Evolutionary conservation across 2,888 invertebrate genomes (phyloP), one percentile per base, ranked within the genome.

Genomic region (Lapara coniferarum): DNA sequence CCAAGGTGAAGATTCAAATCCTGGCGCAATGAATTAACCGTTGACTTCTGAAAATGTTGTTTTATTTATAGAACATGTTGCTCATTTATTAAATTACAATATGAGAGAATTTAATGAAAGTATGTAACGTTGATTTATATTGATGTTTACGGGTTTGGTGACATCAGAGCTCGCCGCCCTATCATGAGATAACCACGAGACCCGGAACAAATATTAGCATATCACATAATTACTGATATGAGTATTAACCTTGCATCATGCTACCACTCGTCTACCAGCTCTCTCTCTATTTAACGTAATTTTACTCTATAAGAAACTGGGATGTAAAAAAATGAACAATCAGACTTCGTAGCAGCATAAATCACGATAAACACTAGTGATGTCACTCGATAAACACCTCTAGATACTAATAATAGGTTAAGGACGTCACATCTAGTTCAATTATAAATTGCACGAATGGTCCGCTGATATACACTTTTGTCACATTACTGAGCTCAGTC

Each of bases 1-100:
- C 63, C 63, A 63, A 63, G 63, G 63, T 63, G 46, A 63, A 46
- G 16, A 63, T 63, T 63, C 63, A 63, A 49, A 63, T 63, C 63
- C 63, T n/a, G 19, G 19, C 63, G 63, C 19, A 63, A 49, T 63
- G 46, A 12, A 63, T 63, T 63, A 19, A 19, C 46, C 25, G 63
- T 63, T 49, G 49, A 63, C 19, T 63, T 63, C 16, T 46, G 13
- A 46, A 63, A 46, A 63, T 46, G 59, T 63, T 44, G 14, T 25
- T 25, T 25, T 59, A 46, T 63, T 63, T 19, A 63, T 49, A 19
- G 63, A 19, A n/a, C 57, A n/a, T 30, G 30, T 58, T 58, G 57
- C 57, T 58, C 13, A 56, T 56, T 56, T 56, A 56, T 19, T 12
- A 25, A 56, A 19, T 25, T 13, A 37, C 2, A 25, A 25, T 25